Conservation (phyloP, 2,113 vertebrate genomes). For the Eupsittula cactorum region DNA sequence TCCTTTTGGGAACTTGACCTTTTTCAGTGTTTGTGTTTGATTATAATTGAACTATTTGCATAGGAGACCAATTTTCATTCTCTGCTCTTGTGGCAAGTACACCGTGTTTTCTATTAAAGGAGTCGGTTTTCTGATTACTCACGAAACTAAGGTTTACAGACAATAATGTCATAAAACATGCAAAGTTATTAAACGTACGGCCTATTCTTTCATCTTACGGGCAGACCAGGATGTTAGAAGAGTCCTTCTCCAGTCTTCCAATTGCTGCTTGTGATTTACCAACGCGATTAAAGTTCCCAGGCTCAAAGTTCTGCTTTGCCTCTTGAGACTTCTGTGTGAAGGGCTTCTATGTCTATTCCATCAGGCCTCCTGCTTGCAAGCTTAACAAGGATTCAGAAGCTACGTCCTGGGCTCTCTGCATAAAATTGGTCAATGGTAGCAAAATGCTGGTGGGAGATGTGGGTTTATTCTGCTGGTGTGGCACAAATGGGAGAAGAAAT, state of each 20-base stretch:
- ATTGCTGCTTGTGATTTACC: slow-evolving; percentile 1
- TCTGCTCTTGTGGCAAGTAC: not conserved
- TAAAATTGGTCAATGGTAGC: not conserved
- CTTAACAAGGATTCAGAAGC: not conserved
- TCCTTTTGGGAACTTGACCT: slow-evolving; percentile 62
- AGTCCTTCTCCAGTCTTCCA: not conserved
- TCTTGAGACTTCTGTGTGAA: not conserved
- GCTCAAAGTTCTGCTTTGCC: slow-evolving; percentile 8
- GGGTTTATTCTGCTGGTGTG: not conserved
- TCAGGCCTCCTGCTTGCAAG: not conserved
- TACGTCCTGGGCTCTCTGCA: not conserved
- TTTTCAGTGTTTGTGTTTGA: slow-evolving; percentile 26
- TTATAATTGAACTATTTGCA: slow-evolving; percentile 62
- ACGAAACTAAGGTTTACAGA: slow-evolving; percentile 39
- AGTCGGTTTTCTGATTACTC: not conserved
- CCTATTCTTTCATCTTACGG: slow-evolving; percentile 38
- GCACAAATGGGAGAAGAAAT: not conserved
- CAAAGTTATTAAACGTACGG: slow-evolving; percentile 19
- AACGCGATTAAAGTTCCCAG: not conserved
- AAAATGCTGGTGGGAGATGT: not conserved
- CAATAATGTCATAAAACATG: slow-evolving; percentile 59
- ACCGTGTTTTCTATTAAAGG: not conserved
- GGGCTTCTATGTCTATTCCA: not conserved
- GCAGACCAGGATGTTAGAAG: slow-evolving; percentile 1
- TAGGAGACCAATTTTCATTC: slow-evolving; percentile 52